These are phyloP conservation scores for Zootermopsis nevadensis DNA, from an alignment of 2,888 invertebrate genomes.

Conservation along the genomic window DNA sequence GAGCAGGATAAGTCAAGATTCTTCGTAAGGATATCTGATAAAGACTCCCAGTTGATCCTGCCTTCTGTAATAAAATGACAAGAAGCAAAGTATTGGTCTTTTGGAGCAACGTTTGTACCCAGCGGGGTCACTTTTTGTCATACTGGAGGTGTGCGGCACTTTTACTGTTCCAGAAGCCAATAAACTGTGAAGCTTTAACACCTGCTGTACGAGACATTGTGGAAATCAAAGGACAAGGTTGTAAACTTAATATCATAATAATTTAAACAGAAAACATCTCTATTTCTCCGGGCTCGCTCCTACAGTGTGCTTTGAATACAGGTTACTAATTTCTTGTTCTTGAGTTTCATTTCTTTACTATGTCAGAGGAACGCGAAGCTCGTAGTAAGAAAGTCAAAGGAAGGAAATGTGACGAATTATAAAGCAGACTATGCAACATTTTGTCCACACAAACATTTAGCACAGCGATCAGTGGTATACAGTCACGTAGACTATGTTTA, in stretches of 20 bases:
- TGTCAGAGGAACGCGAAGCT: neutral
- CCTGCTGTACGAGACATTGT: neutral
- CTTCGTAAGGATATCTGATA: no score
- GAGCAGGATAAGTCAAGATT: no score
- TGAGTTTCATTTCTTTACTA: neutral
- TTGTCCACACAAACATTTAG: no score
- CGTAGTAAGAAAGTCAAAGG: no score
- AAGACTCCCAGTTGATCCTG: no score
- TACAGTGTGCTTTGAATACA: neutral
- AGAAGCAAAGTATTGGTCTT: conserved; percentile 2
- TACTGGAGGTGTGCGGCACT: neutral
- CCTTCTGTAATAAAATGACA: neutral
- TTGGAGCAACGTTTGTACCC: neutral
- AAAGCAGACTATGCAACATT: no score
- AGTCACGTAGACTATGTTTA: no score
- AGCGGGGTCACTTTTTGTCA: neutral
- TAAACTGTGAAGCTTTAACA: neutral
- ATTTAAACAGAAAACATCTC: conserved; percentile 1
- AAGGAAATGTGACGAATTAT: no score
- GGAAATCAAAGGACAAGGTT: neutral
- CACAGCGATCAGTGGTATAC: no score
- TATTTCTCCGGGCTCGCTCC: neutral
- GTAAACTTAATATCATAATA: conserved; percentile 10
- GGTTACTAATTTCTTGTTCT: neutral
- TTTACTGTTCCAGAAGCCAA: neutral